These are phyloP conservation scores for Pedetes capensis DNA, from an alignment of 2,113 vertebrate species.

Conservation along the genomic window DNA sequence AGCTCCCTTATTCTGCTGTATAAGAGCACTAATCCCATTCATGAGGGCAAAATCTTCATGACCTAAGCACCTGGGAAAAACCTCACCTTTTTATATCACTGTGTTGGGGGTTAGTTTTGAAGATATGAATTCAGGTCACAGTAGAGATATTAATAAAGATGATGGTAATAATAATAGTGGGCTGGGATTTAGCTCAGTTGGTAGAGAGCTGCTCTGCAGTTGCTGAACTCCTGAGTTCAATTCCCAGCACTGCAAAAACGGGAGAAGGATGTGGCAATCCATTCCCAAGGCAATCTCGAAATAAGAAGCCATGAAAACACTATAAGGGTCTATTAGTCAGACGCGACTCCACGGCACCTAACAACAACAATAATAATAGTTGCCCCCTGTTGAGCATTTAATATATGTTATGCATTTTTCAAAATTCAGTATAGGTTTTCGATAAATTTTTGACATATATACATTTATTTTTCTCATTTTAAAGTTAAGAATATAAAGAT, in stretches of 20 bases:
- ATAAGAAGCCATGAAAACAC: no score
- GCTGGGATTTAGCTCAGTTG: no score
- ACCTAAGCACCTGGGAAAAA: neutral
- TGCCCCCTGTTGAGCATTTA: neutral
- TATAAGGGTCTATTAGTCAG: no score
- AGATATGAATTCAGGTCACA: neutral
- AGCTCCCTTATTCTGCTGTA: neutral
- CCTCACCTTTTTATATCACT: neutral
- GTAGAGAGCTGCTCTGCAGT: no score
- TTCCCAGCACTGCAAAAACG: no score
- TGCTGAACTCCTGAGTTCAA: no score
- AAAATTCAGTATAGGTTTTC: neutral
- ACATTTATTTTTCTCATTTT: neutral
- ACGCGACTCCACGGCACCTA: no score
- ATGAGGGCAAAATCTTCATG: neutral
- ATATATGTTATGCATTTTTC: neutral
- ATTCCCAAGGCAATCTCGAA: no score
- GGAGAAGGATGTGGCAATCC: no score
- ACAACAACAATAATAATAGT: neutral
- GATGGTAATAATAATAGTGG: no score
- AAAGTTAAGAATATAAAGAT: neutral
- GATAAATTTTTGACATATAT: neutral
- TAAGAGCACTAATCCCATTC: neutral
- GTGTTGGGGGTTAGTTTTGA: neutral
- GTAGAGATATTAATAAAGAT: no score